A percentile compares a stretch with the other conserved stretches of the same genome.
Evolutionary conservation across 2,797 vertebrate species (phyloP).

Genomic region (Buceros bicornis): DNA sequence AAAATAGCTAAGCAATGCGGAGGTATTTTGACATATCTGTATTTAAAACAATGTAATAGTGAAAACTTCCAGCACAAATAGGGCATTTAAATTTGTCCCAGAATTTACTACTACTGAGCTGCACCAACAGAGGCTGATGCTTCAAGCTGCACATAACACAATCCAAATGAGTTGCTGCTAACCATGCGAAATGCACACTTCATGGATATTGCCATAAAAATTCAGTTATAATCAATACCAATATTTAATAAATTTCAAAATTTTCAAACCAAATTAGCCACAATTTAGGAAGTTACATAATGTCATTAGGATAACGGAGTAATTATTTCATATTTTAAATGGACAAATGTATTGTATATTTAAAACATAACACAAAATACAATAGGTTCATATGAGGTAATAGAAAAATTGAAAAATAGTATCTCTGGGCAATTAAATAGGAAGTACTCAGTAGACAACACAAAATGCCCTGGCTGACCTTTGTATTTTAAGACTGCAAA

Average conservation of each 20-base stretch:
- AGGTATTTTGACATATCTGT: slow-evolving; percentile 38
- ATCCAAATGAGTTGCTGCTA: background rate
- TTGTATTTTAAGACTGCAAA: background rate
- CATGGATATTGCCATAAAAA: background rate
- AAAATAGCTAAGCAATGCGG: slow-evolving; percentile 34
- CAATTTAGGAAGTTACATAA: background rate
- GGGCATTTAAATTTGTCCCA: background rate
- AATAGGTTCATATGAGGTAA: background rate
- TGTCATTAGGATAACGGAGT: background rate
- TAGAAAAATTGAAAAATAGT: background rate
- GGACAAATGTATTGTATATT: too few relatives aligned
- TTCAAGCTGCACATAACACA: background rate
- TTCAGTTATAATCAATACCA: background rate
- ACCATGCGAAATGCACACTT: background rate
- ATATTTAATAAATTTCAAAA: background rate
- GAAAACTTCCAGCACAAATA: slow-evolving; percentile 12
- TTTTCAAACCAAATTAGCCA: background rate
- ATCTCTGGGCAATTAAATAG: background rate
- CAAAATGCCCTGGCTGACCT: background rate
- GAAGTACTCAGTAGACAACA: background rate
- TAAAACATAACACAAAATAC: background rate
- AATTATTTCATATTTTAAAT: background rate
- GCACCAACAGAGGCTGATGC: background rate
- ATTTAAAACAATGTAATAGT: slow-evolving; percentile 21
- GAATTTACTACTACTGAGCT: background rate